Evolutionary conservation across 2,888 invertebrate genomes (phyloP).

Genomic region (Drosophila subquinaria): DNA sequence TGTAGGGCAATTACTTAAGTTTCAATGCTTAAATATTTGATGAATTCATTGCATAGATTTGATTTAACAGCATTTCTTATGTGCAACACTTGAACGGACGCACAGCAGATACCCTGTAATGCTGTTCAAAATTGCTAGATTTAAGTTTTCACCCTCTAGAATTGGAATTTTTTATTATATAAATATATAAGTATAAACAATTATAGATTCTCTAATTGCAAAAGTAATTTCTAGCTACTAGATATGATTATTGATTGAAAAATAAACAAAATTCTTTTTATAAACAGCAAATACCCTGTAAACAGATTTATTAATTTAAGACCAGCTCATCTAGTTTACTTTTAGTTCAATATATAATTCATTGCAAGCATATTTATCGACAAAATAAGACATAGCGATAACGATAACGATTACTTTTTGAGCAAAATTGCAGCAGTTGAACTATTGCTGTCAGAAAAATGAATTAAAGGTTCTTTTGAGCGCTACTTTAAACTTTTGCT

Average conservation of each 20-base stretch:
- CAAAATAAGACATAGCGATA: slow-evolving; percentile 10
- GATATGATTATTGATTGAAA: too few relatives aligned
- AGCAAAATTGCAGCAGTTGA: neutral
- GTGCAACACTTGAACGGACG: neutral
- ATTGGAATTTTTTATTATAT: too few relatives aligned
- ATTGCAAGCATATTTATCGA: slow-evolving; percentile 1
- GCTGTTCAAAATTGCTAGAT: too few relatives aligned
- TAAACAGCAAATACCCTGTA: too few relatives aligned
- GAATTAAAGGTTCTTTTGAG: slow-evolving; percentile 1
- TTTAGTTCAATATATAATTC: neutral
- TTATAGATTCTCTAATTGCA: too few relatives aligned
- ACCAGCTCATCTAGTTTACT: neutral
- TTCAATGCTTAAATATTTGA: slow-evolving; percentile 61
- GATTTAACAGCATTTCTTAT: slow-evolving; percentile 39
- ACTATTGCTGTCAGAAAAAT: slow-evolving; percentile 14
- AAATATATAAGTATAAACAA: too few relatives aligned
- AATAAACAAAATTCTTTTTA: too few relatives aligned
- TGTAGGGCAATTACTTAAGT: slow-evolving; percentile 59
- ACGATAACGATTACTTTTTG: slow-evolving; percentile 1
- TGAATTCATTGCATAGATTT: slow-evolving; percentile 45
- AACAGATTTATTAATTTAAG: neutral
- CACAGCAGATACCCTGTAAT: slow-evolving; percentile 10
- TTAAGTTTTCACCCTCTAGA: too few relatives aligned
- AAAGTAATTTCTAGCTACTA: too few relatives aligned
- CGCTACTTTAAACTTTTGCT: slow-evolving; percentile 33